phyloP scores from a whole-genome alignment of 2,113 vertebrate species.

The Paracanthobrama guichenoti region DNA sequence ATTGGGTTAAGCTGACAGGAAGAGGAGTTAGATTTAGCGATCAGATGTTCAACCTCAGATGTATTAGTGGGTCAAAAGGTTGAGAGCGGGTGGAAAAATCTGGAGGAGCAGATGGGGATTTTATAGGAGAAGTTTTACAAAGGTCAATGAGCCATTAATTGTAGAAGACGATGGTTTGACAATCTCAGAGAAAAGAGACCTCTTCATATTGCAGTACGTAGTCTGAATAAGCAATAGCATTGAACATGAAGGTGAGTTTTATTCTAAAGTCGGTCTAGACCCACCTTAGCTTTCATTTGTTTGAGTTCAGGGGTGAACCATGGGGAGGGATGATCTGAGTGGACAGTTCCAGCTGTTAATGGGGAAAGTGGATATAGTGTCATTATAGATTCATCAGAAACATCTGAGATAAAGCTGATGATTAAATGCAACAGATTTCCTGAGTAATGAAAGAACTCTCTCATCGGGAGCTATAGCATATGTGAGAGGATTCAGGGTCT shows the following conservation, averaged over 20 bases:
- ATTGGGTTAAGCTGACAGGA: not conserved
- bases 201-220: not conserved
- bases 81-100: not conserved
- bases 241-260: no score
- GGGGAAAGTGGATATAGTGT: no score
- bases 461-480: not conserved
- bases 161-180: not conserved
- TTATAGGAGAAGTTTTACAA: no score
- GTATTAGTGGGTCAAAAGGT: not conserved
- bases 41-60: not conserved
- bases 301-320: not conserved
- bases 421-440: not conserved
- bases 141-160: no score
- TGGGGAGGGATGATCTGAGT: not conserved
- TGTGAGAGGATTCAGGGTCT: not conserved
- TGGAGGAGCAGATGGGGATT: not conserved
- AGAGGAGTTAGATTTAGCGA: not conserved
- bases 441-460: not conserved
- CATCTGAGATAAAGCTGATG: not conserved
- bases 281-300: not conserved
- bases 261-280: not conserved
- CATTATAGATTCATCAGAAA: no score
- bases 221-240: no score
- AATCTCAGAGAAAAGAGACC: not conserved
- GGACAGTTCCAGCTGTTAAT: not conserved